These are phyloP conservation scores for Meloidogyne floridensis DNA, from an alignment of 1,140 invertebrate species.

Conservation along the genomic window DNA sequence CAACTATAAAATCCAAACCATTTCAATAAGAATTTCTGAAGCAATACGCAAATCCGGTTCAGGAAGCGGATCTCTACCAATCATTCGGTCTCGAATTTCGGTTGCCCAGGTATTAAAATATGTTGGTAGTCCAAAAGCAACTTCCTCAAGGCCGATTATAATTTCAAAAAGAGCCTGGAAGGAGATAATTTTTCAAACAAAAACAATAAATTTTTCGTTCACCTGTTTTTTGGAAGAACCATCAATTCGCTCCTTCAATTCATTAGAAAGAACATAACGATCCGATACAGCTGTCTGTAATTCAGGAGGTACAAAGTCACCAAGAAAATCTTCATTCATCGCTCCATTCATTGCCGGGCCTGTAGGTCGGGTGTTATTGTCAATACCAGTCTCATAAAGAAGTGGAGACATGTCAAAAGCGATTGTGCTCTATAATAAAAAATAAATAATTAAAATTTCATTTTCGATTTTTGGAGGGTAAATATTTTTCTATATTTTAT, in stretches of 20 bases:
- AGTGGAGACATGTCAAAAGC: no score
- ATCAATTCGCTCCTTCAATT: slow-evolving; percentile 24
- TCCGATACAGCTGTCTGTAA: background rate
- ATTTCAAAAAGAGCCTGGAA: slow-evolving; percentile 26
- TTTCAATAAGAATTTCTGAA: slow-evolving; percentile 32
- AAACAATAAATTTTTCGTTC: background rate
- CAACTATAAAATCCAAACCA: slow-evolving; percentile 14
- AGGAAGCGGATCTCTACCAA: slow-evolving; percentile 11
- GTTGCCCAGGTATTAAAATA: slow-evolving; percentile 36
- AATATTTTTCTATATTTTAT: no score
- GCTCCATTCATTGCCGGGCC: no score
- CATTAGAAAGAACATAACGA: slow-evolving; percentile 29
- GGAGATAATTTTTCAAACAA: background rate
- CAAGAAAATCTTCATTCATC: no score
- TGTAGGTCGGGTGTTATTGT: no score
- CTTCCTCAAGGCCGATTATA: slow-evolving; percentile 31
- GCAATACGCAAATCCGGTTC: slow-evolving; percentile 20
- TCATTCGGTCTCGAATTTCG: slow-evolving; percentile 24
- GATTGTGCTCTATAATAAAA: no score
- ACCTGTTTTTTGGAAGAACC: slow-evolving; percentile 15
- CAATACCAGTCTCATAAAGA: no score
- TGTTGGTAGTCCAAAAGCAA: slow-evolving; percentile 16
- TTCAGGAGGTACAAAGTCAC: background rate
- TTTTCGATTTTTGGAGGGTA: no score
- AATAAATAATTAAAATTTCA: no score